Base-by-base conservation (phyloP, 2,888 invertebrate genomes). In the Stenolophus ochropezus region DNA sequence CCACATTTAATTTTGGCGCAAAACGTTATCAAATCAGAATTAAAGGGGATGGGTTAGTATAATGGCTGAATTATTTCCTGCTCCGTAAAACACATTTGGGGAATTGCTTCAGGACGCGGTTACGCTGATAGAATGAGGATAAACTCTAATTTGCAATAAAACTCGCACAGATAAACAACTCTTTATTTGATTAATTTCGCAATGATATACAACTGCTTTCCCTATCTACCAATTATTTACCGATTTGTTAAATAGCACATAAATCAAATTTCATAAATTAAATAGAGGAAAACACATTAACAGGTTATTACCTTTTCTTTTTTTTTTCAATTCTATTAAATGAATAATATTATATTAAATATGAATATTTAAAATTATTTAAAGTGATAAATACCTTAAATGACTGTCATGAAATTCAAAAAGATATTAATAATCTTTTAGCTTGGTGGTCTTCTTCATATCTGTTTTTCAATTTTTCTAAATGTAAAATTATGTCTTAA, bases 21-120 rank as follows among this genome's bases (percentile, higher is more conserved):
- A 65, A 65, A 33, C 33, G 65, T 65, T 65, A 33, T 65, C 33
- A 33, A 65, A 65, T 56, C 56, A 56, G 56, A 23, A 56, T 56
- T 56, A 56, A 56, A 56, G 56, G 21, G 23, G 56, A 56, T 56
- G 56, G 11, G 6, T 56, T 11, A 6, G 23, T 23, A 56, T 20
- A 56, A 56, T 56, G 21, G 21, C 20, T n/a, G 56, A 21, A 21
- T 21, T 56, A 56, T 23, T 56, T 56, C 56, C 21, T 56, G 56
- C 20, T 49, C 16, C 49, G 49, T 49, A 49, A 49, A 49, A 49
- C 14, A 14, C n/a, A 20, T 56, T 56, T 56, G 20, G 16, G 11
- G 21, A 21, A 56, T 23, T 56, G 56, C 56, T 56, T 56, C 21
- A 56, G 56, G 21, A 21, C 8, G 4, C 8, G 14, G 14, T 51